These are phyloP conservation scores for Agrypnia vestita DNA, from an alignment of 1,140 invertebrate species.

Conservation along the genomic window DNA sequence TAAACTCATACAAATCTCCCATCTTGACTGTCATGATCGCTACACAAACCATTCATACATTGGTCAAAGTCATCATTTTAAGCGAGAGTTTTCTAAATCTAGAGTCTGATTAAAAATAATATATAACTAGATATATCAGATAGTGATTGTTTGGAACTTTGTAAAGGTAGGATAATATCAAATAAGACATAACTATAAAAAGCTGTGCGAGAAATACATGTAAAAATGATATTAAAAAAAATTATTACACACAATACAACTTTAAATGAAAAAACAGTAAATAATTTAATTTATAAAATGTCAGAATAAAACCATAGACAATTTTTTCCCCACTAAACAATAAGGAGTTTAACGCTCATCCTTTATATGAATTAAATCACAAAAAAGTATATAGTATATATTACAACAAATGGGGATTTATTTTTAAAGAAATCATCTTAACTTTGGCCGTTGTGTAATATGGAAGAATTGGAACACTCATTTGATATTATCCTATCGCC, in stretches of 20 bases:
- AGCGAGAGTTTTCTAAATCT: constrained; percentile 27
- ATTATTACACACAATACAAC: too few relatives aligned
- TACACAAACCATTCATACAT: constrained; percentile 40
- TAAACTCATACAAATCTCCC: constrained; percentile 14
- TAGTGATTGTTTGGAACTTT: constrained; percentile 47
- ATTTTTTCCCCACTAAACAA: too few relatives aligned
- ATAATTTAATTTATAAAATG: too few relatives aligned
- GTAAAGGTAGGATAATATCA: constrained; percentile 25
- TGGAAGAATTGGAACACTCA: constrained; percentile 32
- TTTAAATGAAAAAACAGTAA: too few relatives aligned
- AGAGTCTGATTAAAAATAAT: constrained; percentile 31
- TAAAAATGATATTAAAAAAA: too few relatives aligned
- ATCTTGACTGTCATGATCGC: background rate
- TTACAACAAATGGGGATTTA: too few relatives aligned
- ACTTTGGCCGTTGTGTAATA: background rate
- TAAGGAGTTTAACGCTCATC: too few relatives aligned
- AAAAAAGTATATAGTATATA: too few relatives aligned
- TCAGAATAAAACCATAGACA: too few relatives aligned
- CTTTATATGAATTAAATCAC: too few relatives aligned
- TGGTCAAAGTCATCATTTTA: constrained; percentile 38
- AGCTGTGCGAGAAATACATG: too few relatives aligned
- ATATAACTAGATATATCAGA: constrained; percentile 39
- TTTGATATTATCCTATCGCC: constrained; percentile 30
- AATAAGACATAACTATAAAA: constrained; percentile 7
- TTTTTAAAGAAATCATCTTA: too few relatives aligned